Evolutionary conservation across 2,888 invertebrate genomes (phyloP), one percentile per base, ranked within the genome.

Genomic region (Platynereis dumerilii): DNA sequence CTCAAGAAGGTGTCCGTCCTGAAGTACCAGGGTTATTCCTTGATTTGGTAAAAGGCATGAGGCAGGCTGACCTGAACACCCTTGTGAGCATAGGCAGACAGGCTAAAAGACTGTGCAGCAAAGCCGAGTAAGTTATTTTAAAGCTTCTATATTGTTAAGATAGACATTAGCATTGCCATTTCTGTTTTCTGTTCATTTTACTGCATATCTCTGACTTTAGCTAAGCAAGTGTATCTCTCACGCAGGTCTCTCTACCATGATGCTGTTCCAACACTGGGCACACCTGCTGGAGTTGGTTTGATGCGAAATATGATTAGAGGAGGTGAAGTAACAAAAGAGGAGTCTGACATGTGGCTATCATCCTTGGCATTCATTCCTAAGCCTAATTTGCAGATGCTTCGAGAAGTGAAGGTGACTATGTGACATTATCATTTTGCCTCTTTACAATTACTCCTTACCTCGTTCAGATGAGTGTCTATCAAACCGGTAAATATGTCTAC

Each of bases 241-340:
- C 68, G 7, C 74, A 90, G 91, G 74, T 91, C 91, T 74, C 88
- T 92, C 5, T 91, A 91, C 80, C 82, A 92, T 68, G 93, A 95
- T 80, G 93, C 94, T 0, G 83, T 96, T 7, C 94, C 96, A 0
- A 92, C 91, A 81, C 89, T 95, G 48, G 92, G 92, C 2, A 94
- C 92, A 71, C 88, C 90, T 0, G 92, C 92, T 0, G 91, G 94
- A 0, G 90, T 95, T 17, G 87, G 88, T 60, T 85, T 95, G 22
- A 95, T 96, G 89, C 91, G 90, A 67, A 91, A 94, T 77, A 88
- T 92, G 82, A 90, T 95, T 64, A 84, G 90, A 44, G 87, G 87
- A 28, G 87, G 88, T 55, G 86, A 87, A 3, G 87, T 93, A 0
- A 85, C 90, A 15, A 87, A 88, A 58, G 87, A 88, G 0, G 89